A percentile compares a stretch with the other conserved stretches of the same genome.
Conservation (phyloP, 2,888 invertebrate species). For the Trichogramma evanescens region DNA sequence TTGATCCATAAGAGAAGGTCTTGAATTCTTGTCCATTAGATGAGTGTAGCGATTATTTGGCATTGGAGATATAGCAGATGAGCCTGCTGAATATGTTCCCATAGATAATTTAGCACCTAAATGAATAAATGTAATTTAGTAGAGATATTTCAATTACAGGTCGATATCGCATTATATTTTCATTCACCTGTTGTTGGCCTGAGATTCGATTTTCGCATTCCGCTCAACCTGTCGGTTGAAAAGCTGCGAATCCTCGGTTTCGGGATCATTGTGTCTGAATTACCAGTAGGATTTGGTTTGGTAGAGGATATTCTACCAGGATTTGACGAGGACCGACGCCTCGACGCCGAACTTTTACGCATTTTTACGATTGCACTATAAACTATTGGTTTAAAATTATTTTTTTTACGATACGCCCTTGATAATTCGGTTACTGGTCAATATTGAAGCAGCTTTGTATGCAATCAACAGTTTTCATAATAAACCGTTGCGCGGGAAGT, state of each 20-base stretch:
- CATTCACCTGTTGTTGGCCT: conserved; percentile 29
- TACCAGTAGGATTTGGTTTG: conserved; percentile 23
- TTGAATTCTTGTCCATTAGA: conserved; percentile 12
- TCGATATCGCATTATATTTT: neutral
- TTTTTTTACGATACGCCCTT: neutral
- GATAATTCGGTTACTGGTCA: too few relatives aligned
- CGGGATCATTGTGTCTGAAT: conserved; percentile 34
- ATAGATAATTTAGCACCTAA: conserved; percentile 19
- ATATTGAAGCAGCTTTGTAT: too few relatives aligned
- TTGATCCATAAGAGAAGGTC: conserved; percentile 14
- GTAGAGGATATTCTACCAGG: conserved; percentile 31
- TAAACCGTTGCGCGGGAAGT: too few relatives aligned
- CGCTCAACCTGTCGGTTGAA: conserved; percentile 29
- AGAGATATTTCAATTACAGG: neutral
- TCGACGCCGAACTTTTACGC: conserved; percentile 25
- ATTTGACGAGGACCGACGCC: conserved; percentile 34
- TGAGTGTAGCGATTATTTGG: conserved; percentile 16
- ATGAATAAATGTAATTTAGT: neutral
- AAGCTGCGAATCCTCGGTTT: conserved; percentile 31
- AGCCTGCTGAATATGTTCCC: conserved; percentile 18
- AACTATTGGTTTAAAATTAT: neutral
- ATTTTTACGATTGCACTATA: conserved; percentile 19
- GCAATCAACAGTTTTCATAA: too few relatives aligned
- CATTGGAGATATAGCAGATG: conserved; percentile 19
- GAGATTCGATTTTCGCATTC: conserved; percentile 28